Conservation (phyloP, 1,140 invertebrate species). For the Cyrtorhinus lividipennis region DNA sequence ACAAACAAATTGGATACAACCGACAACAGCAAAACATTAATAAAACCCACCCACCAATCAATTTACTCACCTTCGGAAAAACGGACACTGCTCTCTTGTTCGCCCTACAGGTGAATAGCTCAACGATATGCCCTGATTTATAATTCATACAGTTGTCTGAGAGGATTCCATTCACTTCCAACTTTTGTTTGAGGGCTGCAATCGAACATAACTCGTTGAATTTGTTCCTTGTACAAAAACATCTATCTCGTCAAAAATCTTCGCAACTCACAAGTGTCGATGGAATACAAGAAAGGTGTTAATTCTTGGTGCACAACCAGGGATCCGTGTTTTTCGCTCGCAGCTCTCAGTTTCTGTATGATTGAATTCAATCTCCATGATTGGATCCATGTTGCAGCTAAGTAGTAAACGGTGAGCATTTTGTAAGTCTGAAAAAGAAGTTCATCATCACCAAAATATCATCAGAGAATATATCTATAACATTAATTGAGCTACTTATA, state of each 20-base stretch:
- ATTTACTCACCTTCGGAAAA: constrained; percentile 30
- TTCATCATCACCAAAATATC: too few relatives aligned
- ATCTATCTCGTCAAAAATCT: not conserved
- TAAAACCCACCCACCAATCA: too few relatives aligned
- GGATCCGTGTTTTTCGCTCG: constrained; percentile 24
- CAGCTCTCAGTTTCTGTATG: constrained; percentile 27
- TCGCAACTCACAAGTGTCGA: not conserved
- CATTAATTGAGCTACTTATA: too few relatives aligned
- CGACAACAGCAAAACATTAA: too few relatives aligned
- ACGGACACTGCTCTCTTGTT: constrained; percentile 29
- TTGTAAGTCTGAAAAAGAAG: not conserved
- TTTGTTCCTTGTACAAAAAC: not conserved
- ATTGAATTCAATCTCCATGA: constrained; percentile 44
- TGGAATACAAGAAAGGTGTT: constrained; percentile 11
- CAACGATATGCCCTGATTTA: constrained; percentile 34
- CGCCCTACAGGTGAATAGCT: constrained; percentile 36
- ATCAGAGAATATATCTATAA: too few relatives aligned
- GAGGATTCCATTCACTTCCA: constrained; percentile 16
- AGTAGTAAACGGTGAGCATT: constrained; percentile 47
- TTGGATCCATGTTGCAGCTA: constrained; percentile 49
- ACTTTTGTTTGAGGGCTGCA: constrained; percentile 12
- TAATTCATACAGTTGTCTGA: constrained; percentile 38
- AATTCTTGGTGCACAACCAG: constrained; percentile 28
- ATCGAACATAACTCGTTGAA: not conserved
- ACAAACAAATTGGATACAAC: too few relatives aligned